These are phyloP conservation scores for Spisula subtruncata DNA, from an alignment of 2,888 invertebrate genomes.

Conservation along the genomic window DNA sequence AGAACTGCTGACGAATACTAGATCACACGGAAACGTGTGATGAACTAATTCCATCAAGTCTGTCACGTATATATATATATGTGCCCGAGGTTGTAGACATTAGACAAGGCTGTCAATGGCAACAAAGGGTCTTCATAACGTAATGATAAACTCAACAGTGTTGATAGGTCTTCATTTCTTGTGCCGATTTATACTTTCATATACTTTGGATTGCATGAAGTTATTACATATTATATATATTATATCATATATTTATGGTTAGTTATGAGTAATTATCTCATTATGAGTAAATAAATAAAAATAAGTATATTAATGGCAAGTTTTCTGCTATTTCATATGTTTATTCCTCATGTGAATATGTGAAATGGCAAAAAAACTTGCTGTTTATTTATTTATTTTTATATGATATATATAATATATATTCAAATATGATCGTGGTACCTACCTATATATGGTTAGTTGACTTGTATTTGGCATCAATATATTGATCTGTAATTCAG, in stretches of 20 bases:
- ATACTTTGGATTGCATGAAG: neutral
- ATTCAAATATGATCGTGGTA: neutral
- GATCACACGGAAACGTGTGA: neutral
- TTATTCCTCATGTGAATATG: no score
- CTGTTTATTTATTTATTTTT: no score
- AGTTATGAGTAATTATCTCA: no score
- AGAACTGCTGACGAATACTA: neutral
- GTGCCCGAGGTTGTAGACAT: neutral
- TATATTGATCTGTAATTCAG: conserved; percentile 50
- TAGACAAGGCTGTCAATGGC: neutral
- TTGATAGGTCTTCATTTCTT: conserved; percentile 4
- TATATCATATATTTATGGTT: conserved; percentile 3
- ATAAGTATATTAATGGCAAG: no score
- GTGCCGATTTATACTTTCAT: neutral
- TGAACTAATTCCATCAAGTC: neutral
- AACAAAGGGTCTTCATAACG: neutral
- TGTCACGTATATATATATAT: neutral
- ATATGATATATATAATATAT: no score
- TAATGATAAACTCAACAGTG: no score
- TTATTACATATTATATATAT: neutral
- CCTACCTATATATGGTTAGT: conserved; percentile 25
- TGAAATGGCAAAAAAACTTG: no score
- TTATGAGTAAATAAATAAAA: no score
- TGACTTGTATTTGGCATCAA: conserved; percentile 42
- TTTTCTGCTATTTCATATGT: no score